A percentile compares a stretch with the other conserved stretches of the same genome.
These are phyloP conservation scores for Mustela lutreola DNA, from an alignment of 2,113 vertebrate species.

Conservation along the genomic window DNA sequence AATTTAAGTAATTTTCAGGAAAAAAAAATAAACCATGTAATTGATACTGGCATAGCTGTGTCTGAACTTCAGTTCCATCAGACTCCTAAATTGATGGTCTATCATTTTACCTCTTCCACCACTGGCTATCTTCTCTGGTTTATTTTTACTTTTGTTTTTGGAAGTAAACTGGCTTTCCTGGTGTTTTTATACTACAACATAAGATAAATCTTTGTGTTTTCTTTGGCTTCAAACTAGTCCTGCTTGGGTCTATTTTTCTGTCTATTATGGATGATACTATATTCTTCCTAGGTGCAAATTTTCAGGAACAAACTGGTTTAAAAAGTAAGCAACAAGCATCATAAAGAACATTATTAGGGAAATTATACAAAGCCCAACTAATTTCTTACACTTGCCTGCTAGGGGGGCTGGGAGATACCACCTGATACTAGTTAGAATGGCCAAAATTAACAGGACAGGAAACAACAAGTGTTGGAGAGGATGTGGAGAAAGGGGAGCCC, in stretches of 20 bases:
- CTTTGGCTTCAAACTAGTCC: neutral
- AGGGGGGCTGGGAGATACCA: neutral
- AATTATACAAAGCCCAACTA: neutral
- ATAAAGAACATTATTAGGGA: neutral
- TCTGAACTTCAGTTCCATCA: neutral
- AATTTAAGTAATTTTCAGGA: neutral
- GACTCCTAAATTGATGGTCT: neutral
- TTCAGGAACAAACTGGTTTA: neutral
- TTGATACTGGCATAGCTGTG: neutral
- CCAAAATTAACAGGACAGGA: too few relatives aligned
- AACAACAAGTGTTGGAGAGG: too few relatives aligned
- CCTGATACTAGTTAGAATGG: too few relatives aligned
- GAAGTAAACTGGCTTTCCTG: neutral
- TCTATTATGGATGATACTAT: neutral
- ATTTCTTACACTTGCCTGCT: neutral
- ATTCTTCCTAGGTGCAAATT: neutral
- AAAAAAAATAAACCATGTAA: neutral
- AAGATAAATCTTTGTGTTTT: neutral
- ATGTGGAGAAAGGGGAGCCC: too few relatives aligned
- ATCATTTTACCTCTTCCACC: neutral
- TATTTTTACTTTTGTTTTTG: neutral
- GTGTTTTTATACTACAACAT: neutral
- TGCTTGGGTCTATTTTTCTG: neutral
- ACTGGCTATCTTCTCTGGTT: neutral
- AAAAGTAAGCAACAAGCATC: neutral